phyloP scores from a whole-genome alignment of 2,888 invertebrate species.

The Agriopis aurantiaria region DNA sequence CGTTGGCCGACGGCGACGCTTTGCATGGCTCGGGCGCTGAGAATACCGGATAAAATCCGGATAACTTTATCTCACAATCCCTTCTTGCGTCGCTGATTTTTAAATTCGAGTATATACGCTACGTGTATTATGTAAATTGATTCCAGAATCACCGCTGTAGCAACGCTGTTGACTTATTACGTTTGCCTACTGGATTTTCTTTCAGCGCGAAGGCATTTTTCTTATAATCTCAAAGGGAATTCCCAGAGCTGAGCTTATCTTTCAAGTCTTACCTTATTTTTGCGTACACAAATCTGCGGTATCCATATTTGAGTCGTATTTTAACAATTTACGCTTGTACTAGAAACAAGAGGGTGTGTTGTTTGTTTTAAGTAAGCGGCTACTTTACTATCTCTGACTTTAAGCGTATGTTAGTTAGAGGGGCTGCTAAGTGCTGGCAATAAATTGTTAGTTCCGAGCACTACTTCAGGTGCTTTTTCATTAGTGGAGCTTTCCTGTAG shows the following conservation, averaged over 20 bases:
- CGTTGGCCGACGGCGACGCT: slow-evolving; percentile 56
- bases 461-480: slow-evolving; percentile 76
- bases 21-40: slow-evolving; percentile 63
- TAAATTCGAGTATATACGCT: slow-evolving; percentile 67
- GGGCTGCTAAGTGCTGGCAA: slow-evolving; percentile 76
- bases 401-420: slow-evolving; percentile 63
- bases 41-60: slow-evolving; percentile 63
- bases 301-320: slow-evolving; percentile 32
- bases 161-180: slow-evolving; percentile 52
- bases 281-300: slow-evolving; percentile 25
- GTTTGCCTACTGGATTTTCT: slow-evolving; percentile 49
- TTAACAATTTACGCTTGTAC: slow-evolving; percentile 26
- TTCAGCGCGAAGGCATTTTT: slow-evolving; percentile 42
- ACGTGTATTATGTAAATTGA: slow-evolving; percentile 73
- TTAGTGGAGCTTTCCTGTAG: slow-evolving; percentile 64
- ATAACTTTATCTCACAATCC: slow-evolving; percentile 70
- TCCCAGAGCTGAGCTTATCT: slow-evolving; percentile 38
- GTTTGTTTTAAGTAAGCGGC: slow-evolving; percentile 45
- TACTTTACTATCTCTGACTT: slow-evolving; percentile 51
- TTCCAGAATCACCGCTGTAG: slow-evolving; percentile 60
- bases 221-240: slow-evolving; percentile 48
- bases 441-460: slow-evolving; percentile 72
- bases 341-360: slow-evolving; percentile 33
- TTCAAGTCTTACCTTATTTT: slow-evolving; percentile 35
- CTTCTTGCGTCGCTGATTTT: slow-evolving; percentile 68